These are phyloP conservation scores for Agrypnia vestita DNA, from an alignment of 1,140 invertebrate species.

Conservation along the genomic window DNA sequence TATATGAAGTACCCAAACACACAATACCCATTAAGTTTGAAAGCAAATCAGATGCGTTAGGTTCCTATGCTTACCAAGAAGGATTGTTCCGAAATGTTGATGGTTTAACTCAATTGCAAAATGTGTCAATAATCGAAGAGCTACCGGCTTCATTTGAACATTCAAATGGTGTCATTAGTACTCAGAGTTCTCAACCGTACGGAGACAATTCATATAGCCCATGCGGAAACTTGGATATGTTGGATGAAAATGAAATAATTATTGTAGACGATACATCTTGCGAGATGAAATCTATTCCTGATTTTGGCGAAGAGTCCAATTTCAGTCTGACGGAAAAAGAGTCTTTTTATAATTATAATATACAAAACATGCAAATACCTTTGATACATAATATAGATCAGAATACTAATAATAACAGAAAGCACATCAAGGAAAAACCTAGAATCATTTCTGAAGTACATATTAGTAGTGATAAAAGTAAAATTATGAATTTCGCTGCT, in stretches of 20 bases:
- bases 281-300: slow-evolving; percentile 68
- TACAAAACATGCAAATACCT: slow-evolving; percentile 11
- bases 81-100: slow-evolving; percentile 29
- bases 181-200: slow-evolving; percentile 5
- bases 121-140: slow-evolving; percentile 49
- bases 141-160: slow-evolving; percentile 47
- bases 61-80: slow-evolving; percentile 32
- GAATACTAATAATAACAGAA: not conserved
- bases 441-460: slow-evolving; percentile 52
- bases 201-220: slow-evolving; percentile 16
- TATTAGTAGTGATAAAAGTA: slow-evolving; percentile 49
- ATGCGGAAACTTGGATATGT: not conserved
- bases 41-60: slow-evolving; percentile 37
- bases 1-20: slow-evolving; percentile 44
- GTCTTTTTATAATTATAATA: slow-evolving; percentile 9
- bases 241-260: slow-evolving; percentile 44
- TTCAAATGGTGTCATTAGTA: not conserved
- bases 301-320: slow-evolving; percentile 51
- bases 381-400: not conserved
- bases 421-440: slow-evolving; percentile 48
- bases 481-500: slow-evolving; percentile 56
- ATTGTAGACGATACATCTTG: slow-evolving; percentile 67
- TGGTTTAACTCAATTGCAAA: slow-evolving; percentile 31
- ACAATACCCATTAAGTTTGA: slow-evolving; percentile 54
- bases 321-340: slow-evolving; percentile 29